phyloP scores from a whole-genome alignment of 2,113 vertebrate species.

The Candoia aspera region DNA sequence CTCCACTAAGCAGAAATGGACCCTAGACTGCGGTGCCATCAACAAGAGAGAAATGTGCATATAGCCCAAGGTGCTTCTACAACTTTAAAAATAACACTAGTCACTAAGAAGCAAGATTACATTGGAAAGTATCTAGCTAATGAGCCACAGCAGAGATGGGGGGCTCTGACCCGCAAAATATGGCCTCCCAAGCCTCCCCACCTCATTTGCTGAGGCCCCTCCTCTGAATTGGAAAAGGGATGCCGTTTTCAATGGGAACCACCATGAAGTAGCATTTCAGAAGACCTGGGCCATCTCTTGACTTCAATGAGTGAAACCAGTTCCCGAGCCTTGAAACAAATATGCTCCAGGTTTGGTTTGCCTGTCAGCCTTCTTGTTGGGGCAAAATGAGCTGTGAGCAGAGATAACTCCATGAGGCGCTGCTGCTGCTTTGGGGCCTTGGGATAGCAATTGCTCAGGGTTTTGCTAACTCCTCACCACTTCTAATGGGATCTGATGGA shows the following conservation, averaged over 20 bases:
- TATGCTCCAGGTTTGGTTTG: not conserved
- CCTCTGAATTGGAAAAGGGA: not conserved
- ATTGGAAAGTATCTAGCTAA: not conserved
- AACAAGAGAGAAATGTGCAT: not conserved
- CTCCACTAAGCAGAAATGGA: not conserved
- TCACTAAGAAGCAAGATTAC: not conserved
- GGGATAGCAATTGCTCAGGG: not conserved
- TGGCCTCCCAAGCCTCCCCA: not conserved
- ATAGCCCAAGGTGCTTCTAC: not conserved
- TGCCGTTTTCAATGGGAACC: not conserved
- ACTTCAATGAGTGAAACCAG: not conserved
- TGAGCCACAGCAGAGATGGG: not conserved
- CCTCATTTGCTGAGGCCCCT: not conserved
- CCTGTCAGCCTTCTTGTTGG: not conserved
- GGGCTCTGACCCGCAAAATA: not conserved
- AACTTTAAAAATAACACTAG: not conserved
- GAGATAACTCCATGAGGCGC: not conserved
- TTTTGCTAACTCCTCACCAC: not conserved
- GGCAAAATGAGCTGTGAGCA: not conserved
- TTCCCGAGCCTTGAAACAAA: not conserved
- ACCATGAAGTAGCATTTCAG: not conserved
- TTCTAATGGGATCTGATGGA: not conserved
- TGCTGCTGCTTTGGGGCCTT: not conserved
- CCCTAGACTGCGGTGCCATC: not conserved
- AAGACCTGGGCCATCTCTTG: not conserved